Evolutionary conservation across 2,888 invertebrate genomes (phyloP), one percentile per base, ranked within the genome.

Genomic region (Mylabris sibirica): DNA sequence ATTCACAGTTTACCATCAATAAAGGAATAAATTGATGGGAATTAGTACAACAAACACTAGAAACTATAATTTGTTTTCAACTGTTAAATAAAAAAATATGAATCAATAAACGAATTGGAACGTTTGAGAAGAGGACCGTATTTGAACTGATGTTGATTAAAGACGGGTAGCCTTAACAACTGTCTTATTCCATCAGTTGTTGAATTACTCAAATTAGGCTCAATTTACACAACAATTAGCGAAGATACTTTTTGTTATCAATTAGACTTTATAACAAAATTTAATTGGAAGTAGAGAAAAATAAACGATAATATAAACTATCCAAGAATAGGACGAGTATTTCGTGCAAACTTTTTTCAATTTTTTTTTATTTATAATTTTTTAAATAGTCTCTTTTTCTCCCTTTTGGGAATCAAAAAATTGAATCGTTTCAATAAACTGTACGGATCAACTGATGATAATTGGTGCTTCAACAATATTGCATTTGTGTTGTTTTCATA

Each of bases 361-460:
- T 60, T 2, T 66, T 69, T 44, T 38, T 12, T 17, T n/a, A n/a
- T n/a, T n/a, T n/a, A n/a, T n/a, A n/a, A n/a, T 53, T 60, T 41
- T 14, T 8, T 3, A 34, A 38, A 63, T 75, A 78, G 75, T 80
- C 83, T 80, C 76, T 83, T 83, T 74, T 82, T 81, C 73, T 83
- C 83, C 59, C 82, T 74, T 74, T 84, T 84, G 22, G 81, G 82
- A 59, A 83, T 83, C 80, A 83, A 82, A 76, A 82, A 83, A 34
- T 81, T 80, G 66, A 76, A 79, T 64, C 77, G 76, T 67, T 80
- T 77, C 30, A 80, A 79, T 57, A 80, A 67, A 62, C 76, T 79
- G 64, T 71, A 75, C 30, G 76, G 79, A 67, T 78, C 79, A 60
- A 77, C 77, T 64, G 75, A 75, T 57, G 80, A 79, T 35, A 78